A percentile compares a stretch with the other conserved stretches of the same genome.
Evolutionary conservation across 2,797 vertebrate genomes (phyloP).

Genomic region (Thunnus albacares): DNA sequence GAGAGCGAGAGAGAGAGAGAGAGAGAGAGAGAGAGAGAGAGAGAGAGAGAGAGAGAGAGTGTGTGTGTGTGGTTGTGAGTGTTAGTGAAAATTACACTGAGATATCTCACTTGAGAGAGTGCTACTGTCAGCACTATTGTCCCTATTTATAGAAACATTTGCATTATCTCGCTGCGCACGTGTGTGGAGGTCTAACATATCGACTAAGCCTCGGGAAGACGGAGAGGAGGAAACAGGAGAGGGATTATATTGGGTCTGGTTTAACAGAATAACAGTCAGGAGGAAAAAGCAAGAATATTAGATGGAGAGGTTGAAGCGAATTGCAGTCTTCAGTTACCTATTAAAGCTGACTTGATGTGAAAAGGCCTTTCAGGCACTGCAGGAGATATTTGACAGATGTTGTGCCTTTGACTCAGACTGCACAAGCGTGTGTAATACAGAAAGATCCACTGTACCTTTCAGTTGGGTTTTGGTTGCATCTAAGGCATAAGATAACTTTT

Average conservation of each 20-base stretch:
- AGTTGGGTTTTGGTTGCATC: slow-evolving; percentile 42
- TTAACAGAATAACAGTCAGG: slow-evolving; percentile 62
- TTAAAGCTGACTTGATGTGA: slow-evolving; percentile 69
- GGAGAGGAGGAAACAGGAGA: slow-evolving; percentile 64
- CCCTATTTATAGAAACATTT: slow-evolving; percentile 89
- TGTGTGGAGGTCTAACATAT: slow-evolving; percentile 76
- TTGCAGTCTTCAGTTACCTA: slow-evolving; percentile 61
- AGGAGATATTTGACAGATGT: slow-evolving; percentile 70
- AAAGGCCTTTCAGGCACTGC: slow-evolving; percentile 64
- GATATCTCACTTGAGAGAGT: slow-evolving; percentile 82
- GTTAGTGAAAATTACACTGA: slow-evolving; percentile 73
- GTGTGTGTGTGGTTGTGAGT: slow-evolving; percentile 30
- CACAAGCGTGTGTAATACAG: slow-evolving; percentile 38
- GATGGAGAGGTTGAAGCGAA: slow-evolving; percentile 63
- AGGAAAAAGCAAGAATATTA: slow-evolving; percentile 46
- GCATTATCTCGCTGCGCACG: slow-evolving; percentile 83
- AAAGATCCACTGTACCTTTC: slow-evolving; percentile 40
- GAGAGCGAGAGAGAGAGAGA: too few species aligned
- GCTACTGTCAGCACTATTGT: slow-evolving; percentile 84
- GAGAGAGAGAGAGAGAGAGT: neutral
- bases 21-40: too few species aligned
- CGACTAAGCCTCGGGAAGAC: slow-evolving; percentile 75
- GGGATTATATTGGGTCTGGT: slow-evolving; percentile 70
- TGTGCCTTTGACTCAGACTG: slow-evolving; percentile 40
- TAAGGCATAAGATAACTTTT: neutral